These are phyloP conservation scores for Chrysolina haemoptera DNA, from an alignment of 2,888 invertebrate genomes.

Conservation along the genomic window DNA sequence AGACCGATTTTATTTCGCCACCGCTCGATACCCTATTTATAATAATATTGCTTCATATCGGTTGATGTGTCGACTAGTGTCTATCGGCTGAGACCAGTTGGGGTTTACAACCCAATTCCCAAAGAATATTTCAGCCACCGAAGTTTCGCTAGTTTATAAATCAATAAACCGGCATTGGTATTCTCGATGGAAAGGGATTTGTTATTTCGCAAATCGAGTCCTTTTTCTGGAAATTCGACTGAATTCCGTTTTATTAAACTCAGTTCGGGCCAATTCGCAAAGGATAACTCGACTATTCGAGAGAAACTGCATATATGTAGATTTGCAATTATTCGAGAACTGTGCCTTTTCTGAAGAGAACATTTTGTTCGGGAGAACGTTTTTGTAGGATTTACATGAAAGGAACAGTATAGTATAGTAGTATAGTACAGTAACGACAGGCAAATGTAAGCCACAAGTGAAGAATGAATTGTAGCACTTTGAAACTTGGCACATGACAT, in stretches of 20 bases:
- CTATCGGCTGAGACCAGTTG: constrained; percentile 35
- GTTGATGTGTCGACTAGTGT: constrained; percentile 21
- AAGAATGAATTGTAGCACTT: too few relatives aligned
- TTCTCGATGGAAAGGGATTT: constrained; percentile 39
- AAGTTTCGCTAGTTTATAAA: constrained; percentile 38
- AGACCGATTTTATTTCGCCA: not conserved
- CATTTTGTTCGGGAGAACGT: constrained; percentile 15
- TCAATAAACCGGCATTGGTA: constrained; percentile 32
- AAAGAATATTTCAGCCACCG: constrained; percentile 29
- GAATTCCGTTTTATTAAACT: constrained; percentile 51
- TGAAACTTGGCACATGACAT: too few relatives aligned
- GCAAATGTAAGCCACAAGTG: too few relatives aligned
- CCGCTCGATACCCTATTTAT: not conserved
- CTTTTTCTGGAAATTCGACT: constrained; percentile 45
- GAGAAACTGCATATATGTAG: constrained; percentile 19
- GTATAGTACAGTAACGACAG: too few relatives aligned
- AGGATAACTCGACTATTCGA: constrained; percentile 4
- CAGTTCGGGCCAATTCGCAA: constrained; percentile 45
- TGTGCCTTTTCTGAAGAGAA: not conserved
- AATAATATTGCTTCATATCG: constrained; percentile 8
- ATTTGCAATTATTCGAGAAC: constrained; percentile 7
- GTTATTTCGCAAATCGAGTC: constrained; percentile 49
- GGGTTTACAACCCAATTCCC: constrained; percentile 35
- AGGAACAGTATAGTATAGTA: too few relatives aligned
- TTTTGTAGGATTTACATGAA: constrained; percentile 9